Conservation (phyloP, 2,888 invertebrate species). For the Drosophila antonietae region DNA sequence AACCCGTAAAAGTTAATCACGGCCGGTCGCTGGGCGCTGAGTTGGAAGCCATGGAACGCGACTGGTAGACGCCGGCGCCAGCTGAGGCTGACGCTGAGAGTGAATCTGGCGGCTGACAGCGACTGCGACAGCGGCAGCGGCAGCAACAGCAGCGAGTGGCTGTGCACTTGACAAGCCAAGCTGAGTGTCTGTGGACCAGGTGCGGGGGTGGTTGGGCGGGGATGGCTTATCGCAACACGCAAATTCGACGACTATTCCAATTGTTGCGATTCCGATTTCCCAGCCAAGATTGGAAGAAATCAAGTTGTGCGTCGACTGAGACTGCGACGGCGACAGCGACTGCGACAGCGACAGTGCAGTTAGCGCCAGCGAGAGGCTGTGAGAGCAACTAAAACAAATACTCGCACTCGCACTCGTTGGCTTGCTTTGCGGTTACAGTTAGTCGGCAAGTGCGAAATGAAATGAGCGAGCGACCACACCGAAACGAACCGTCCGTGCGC, state of each 20-base stretch:
- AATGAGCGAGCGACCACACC: slow-evolving; percentile 29
- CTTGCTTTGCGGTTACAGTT: slow-evolving; percentile 45
- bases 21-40: slow-evolving; percentile 75
- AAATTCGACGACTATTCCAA: slow-evolving; percentile 78
- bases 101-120: slow-evolving; percentile 60
- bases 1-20: slow-evolving; percentile 83
- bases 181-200: slow-evolving; percentile 30
- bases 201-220: slow-evolving; percentile 12
- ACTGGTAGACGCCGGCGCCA: slow-evolving; percentile 56
- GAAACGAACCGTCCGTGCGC: slow-evolving; percentile 53
- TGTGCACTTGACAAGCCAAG: slow-evolving; percentile 65
- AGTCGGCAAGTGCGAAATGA: slow-evolving; percentile 29
- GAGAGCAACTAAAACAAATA: slow-evolving; percentile 15
- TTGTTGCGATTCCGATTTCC: slow-evolving; percentile 78
- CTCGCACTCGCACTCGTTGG: slow-evolving; percentile 39
- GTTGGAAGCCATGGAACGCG: slow-evolving; percentile 58
- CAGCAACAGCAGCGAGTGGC: slow-evolving; percentile 44
- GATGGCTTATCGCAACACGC: slow-evolving; percentile 56
- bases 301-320: slow-evolving; percentile 60
- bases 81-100: slow-evolving; percentile 67
- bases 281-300: slow-evolving; percentile 80
- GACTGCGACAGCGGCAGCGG: slow-evolving; percentile 15
- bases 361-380: slow-evolving; percentile 45
- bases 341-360: slow-evolving; percentile 32
- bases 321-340: slow-evolving; percentile 27